Evolutionary conservation across 2,888 invertebrate genomes (phyloP).

Genomic region (Pinctada fucata): DNA sequence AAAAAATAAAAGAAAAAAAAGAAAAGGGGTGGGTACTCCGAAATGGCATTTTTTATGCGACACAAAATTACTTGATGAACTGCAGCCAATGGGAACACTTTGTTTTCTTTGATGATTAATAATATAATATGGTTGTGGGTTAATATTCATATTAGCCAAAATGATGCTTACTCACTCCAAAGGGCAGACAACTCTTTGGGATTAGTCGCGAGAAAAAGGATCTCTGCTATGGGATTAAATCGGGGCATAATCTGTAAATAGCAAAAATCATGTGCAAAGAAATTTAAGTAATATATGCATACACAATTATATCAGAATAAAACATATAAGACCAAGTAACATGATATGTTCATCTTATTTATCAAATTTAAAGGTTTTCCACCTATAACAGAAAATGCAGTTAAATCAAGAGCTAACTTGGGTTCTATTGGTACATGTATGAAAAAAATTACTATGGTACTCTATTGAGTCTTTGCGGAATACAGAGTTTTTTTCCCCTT

Average conservation of each 20-base stretch:
- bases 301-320: background rate
- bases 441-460: no score
- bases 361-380: no score
- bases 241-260: background rate
- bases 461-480: no score
- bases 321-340: background rate
- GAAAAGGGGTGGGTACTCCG: no score
- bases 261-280: background rate
- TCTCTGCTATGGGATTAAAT: background rate
- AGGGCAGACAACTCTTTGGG: background rate
- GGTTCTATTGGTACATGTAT: no score
- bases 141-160: background rate
- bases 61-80: background rate
- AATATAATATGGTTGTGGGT: background rate
- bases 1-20: no score
- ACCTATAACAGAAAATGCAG: no score
- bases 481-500: no score
- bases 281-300: background rate
- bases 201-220: background rate
- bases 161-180: background rate
- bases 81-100: constrained; percentile 2
- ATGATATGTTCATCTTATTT: no score
- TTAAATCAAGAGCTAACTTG: no score
- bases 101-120: background rate
- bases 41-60: no score